Evolutionary conservation across 2,888 invertebrate species (phyloP), one percentile per base, ranked within the genome.

Genomic region (Ephialtes manifestator): DNA sequence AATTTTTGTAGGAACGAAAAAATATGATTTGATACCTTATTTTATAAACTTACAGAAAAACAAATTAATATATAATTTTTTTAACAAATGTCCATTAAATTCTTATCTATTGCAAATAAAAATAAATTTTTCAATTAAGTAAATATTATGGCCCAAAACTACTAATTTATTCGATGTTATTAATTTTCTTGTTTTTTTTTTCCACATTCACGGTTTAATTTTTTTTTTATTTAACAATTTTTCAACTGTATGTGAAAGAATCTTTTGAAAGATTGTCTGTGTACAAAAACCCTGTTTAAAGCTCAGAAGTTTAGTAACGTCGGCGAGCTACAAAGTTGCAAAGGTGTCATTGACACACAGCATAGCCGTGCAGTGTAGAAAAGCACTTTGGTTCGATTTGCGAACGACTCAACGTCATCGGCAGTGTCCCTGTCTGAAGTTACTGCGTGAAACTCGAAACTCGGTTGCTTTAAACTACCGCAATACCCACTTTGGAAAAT

Each of bases 341-440:
- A 39, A 10, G 15, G 55, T 43, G 63, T 75, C 35, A 39, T 51
- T 31, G 63, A 51, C 43, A 51, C 43, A 46, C 31, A 7, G 28
- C 10, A 31, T 67, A 46, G 46, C 70, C 20, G 55, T 24, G 72
- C 35, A 68, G 15, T 24, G 68, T 63, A 31, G 43, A 63, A 70
- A 74, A 70, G 78, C 75, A 78, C 74, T 81, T 78, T 70, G 48
- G 65, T 78, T 78, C 31, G 81, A 68, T 74, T 70, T 51, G 18
- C 11, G 70, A 70, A 53, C 58, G 65, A 75, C 31, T 18, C 55
- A 51, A 24, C 51, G 63, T 55, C 71, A 76, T 76, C 71, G 13
- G 58, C 80, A 71, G 70, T 63, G 65, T 18, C 5, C 18, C 8
- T 8, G 1, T 2, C 63, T 31, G 10, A 63, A 55, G 35, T 72